Percentiles rank a stretch among this genome's conserved stretches.
phyloP scores from a whole-genome alignment of 2,888 invertebrate species.

The Megaustenia siamemsis region DNA sequence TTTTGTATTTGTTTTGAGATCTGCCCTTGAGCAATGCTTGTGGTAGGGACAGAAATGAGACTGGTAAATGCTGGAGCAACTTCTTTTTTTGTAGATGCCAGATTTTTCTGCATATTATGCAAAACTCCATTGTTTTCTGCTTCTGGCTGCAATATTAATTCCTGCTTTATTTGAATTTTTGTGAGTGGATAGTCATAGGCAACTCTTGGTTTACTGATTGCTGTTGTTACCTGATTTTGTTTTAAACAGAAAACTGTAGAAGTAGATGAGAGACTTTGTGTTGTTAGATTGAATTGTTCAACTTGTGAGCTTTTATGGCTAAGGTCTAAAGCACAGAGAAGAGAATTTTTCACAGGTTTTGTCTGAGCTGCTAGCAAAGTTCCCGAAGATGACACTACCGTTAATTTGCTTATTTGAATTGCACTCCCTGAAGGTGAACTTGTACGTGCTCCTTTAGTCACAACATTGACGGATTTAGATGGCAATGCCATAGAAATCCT shows the following conservation, averaged over 20 bases:
- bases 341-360: neutral
- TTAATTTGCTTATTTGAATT: neutral
- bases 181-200: slow-evolving; percentile 43
- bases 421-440: neutral
- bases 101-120: neutral
- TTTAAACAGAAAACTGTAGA: neutral
- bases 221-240: neutral
- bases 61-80: neutral
- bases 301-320: neutral
- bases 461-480: neutral
- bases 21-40: neutral
- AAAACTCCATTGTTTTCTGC: neutral
- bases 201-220: neutral
- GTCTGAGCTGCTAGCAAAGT: neutral
- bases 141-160: neutral
- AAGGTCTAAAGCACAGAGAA: slow-evolving; percentile 31
- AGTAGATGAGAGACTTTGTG: neutral
- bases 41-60: neutral
- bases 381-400: neutral
- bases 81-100: neutral
- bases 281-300: neutral
- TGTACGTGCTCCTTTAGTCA: neutral
- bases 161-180: slow-evolving; percentile 41
- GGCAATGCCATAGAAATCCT: neutral
- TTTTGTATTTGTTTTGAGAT: neutral